These are phyloP conservation scores for Tipula helvola DNA, from an alignment of 2,888 invertebrate genomes.

Conservation along the genomic window DNA sequence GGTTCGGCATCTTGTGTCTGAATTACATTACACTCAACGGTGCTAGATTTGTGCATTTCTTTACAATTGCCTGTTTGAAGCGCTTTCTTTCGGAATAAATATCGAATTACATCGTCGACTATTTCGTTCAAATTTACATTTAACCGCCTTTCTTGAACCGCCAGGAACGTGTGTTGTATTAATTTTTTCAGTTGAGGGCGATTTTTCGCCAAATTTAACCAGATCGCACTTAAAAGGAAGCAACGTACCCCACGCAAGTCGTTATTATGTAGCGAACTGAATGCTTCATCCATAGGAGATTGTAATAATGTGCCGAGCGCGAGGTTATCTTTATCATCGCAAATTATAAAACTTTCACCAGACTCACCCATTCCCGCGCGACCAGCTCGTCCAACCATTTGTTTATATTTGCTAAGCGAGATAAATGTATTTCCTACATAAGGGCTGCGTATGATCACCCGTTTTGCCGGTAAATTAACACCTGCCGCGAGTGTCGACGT, in stretches of 20 bases:
- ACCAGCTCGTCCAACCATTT: conserved; percentile 94
- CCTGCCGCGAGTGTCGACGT: conserved; percentile 97
- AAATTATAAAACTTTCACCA: conserved; percentile 81
- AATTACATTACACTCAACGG: background rate
- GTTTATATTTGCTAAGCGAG: conserved; percentile 70
- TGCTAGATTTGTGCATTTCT: background rate
- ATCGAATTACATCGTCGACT: conserved; percentile 35
- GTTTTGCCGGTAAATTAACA: conserved; percentile 86
- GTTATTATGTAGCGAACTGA: conserved; percentile 42
- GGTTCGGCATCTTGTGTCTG: background rate
- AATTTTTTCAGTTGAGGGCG: conserved; percentile 41
- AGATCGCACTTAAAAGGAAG: conserved; percentile 55
- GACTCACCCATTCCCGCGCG: conserved; percentile 71
- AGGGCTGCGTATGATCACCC: conserved; percentile 79
- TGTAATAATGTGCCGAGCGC: conserved; percentile 44
- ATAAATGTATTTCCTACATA: conserved; percentile 65
- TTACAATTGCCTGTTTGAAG: conserved; percentile 16
- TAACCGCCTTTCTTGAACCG: conserved; percentile 44
- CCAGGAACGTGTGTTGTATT: conserved; percentile 47
- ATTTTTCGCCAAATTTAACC: conserved; percentile 47
- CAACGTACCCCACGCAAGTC: conserved; percentile 43
- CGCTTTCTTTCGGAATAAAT: conserved; percentile 37
- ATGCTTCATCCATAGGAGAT: conserved; percentile 54
- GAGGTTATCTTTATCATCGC: conserved; percentile 44
- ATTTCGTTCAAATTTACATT: conserved; percentile 34